phyloP scores from a whole-genome alignment of 2,797 vertebrate genomes.

The Denticeps clupeoides region DNA sequence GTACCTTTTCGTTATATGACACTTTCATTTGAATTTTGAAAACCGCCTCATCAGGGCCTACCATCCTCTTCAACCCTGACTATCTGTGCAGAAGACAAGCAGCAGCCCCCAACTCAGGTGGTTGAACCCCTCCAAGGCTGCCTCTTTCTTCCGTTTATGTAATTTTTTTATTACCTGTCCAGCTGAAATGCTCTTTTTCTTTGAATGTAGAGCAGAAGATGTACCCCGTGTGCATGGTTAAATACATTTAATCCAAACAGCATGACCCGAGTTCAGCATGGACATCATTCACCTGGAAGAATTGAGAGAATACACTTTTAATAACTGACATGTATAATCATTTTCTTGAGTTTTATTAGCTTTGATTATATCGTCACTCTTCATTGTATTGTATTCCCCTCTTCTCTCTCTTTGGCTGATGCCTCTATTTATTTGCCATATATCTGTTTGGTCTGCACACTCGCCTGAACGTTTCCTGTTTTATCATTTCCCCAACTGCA shows the following conservation, averaged over 20 bases:
- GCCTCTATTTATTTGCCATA: too few species aligned
- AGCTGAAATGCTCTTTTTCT: conserved; percentile 3
- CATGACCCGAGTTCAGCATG: too few species aligned
- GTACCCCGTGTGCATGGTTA: conserved; percentile 17
- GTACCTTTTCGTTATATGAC: too few species aligned
- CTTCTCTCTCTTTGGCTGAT: too few species aligned
- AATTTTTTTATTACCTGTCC: conserved; percentile 10
- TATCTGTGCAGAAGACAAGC: conserved; percentile 61
- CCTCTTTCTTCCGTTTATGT: conserved; percentile 2
- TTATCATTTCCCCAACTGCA: not conserved
- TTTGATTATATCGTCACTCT: too few species aligned
- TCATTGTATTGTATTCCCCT: too few species aligned
- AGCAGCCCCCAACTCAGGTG: conserved; percentile 58
- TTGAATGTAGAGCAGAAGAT: conserved; percentile 21
- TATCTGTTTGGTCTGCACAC: too few species aligned
- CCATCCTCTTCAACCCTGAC: conserved; percentile 58
- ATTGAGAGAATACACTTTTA: too few species aligned
- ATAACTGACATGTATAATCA: too few species aligned
- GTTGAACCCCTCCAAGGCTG: conserved; percentile 30
- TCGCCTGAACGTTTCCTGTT: conserved; percentile 1
- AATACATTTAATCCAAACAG: not conserved
- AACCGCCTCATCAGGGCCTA: conserved; percentile 58
- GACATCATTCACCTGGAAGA: too few species aligned
- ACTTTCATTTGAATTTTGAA: too few species aligned
- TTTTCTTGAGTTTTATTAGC: too few species aligned